Conservation (phyloP, 2,797 vertebrate species). For the Eupleurogrammus muticus region DNA sequence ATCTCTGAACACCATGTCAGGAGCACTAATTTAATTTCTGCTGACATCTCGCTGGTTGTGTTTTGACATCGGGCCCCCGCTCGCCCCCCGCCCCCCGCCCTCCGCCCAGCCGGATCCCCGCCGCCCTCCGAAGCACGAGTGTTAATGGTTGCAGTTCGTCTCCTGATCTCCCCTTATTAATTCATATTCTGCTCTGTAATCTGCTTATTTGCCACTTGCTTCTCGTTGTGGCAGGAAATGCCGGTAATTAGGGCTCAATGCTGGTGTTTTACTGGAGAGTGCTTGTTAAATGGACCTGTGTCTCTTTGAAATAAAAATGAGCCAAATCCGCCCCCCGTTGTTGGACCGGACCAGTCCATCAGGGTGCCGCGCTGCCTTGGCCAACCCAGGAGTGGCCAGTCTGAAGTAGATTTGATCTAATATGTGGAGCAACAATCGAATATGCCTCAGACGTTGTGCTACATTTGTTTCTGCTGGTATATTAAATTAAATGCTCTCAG, state of each 20-base stretch:
- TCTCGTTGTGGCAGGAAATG: slow-evolving; percentile 64
- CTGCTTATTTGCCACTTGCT: slow-evolving; percentile 64
- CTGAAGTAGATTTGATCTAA: slow-evolving; percentile 15
- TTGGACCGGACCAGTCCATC: slow-evolving; percentile 37
- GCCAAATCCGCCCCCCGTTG: slow-evolving; percentile 57
- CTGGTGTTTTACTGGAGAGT: slow-evolving; percentile 46
- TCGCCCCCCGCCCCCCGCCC: neutral
- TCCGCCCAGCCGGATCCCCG: neutral
- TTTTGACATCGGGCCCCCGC: neutral
- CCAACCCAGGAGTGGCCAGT: slow-evolving; percentile 29
- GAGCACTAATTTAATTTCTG: slow-evolving; percentile 1
- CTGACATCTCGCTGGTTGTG: neutral
- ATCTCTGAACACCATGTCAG: neutral
- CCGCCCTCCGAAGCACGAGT: neutral
- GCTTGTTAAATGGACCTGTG: slow-evolving; percentile 68
- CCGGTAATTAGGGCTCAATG: slow-evolving; percentile 62
- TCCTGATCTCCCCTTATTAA: slow-evolving; percentile 56
- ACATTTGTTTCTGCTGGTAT: slow-evolving; percentile 22
- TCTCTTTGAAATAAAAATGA: slow-evolving; percentile 67
- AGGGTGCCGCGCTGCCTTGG: slow-evolving; percentile 10
- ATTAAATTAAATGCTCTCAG: slow-evolving; percentile 6
- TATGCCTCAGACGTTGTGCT: slow-evolving; percentile 3
- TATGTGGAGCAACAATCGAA: slow-evolving; percentile 28
- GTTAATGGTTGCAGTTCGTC: slow-evolving; percentile 17
- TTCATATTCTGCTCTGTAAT: slow-evolving; percentile 62